These are phyloP conservation scores for Megaceryle alcyon DNA, from an alignment of 2,797 vertebrate species.

Conservation along the genomic window DNA sequence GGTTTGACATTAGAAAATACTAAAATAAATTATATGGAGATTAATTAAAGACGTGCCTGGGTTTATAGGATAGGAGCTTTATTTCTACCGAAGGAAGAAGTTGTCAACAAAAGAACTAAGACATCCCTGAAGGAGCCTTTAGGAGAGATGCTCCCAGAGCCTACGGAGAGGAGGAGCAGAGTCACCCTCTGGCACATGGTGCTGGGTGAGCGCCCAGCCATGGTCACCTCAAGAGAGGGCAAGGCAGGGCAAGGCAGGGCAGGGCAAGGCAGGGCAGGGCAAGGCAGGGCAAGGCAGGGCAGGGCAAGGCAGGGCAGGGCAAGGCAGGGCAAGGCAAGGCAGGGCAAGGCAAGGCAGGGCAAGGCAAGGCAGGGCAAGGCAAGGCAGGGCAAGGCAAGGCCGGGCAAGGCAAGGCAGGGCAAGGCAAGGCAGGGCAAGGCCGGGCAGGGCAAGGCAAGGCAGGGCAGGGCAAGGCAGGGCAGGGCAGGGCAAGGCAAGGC, in stretches of 20 bases:
- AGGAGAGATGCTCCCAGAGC: neutral
- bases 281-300: neutral
- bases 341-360: neutral
- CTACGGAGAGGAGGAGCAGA: neutral
- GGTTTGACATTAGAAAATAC: neutral
- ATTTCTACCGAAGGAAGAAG: neutral
- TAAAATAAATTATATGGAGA: neutral
- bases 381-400: neutral
- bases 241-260: neutral
- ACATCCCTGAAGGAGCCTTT: neutral
- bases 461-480: neutral
- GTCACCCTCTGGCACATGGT: neutral
- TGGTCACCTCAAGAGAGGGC: neutral
- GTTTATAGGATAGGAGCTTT: neutral
- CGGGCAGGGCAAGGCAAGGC: neutral
- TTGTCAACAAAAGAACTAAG: neutral
- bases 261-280: neutral
- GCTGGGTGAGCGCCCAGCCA: neutral
- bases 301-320: neutral
- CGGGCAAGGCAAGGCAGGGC: neutral
- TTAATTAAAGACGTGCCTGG: constrained; percentile 13
- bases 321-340: neutral
- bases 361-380: neutral
- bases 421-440: neutral
- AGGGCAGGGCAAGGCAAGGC: neutral